Evolutionary conservation across 2,113 vertebrate genomes (phyloP), one percentile per base, ranked within the genome.

Genomic region (Tachysurus vachellii): DNA sequence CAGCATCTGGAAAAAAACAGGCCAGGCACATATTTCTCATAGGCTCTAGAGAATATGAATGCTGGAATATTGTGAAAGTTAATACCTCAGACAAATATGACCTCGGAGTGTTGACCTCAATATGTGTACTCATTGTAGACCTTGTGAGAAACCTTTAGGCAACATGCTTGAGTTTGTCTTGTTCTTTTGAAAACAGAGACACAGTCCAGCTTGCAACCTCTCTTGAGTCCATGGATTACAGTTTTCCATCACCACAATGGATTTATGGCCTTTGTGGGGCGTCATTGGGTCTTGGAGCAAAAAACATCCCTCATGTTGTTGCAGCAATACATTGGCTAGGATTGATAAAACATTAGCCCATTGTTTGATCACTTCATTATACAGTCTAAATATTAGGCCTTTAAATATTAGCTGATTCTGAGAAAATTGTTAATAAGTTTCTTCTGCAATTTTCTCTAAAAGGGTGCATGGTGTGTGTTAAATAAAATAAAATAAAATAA

Each of bases 41-140:
- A 84, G 68, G 31, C 19, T 13, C 19, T 57, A 47, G n/a, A 76
- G 70, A n/a, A 16, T 76, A 26, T 17, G 44, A n/a, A 4, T 36
- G 17, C 44, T 83, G 82, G 62, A 83, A 83, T 54, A 83, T 50
- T 83, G 36, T 23, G 19, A 75, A 61, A 73, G 36, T 73, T 57
- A 83, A 57, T 85, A 36, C 23, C 36, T 73, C 14, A 50, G 26
- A 42, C 56, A 47, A 76, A 61, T 61, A 23, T 86, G 75, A 86
- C n/a, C 75, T 28, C 54, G 75, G 28, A 66, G 28, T 86, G n/a
- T 31, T 80, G 23, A 80, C 50, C 47, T 80, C 82, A 70, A 14
- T 70, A 70, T 31, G n/a, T 53, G 28, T 71, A 70, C 28, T 70
- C 47, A 70, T n/a, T 83, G 44, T 31, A 68, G 50, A 8, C 47